phyloP scores from a whole-genome alignment of 2,797 vertebrate genomes.

The Eremophila alpestris region DNA sequence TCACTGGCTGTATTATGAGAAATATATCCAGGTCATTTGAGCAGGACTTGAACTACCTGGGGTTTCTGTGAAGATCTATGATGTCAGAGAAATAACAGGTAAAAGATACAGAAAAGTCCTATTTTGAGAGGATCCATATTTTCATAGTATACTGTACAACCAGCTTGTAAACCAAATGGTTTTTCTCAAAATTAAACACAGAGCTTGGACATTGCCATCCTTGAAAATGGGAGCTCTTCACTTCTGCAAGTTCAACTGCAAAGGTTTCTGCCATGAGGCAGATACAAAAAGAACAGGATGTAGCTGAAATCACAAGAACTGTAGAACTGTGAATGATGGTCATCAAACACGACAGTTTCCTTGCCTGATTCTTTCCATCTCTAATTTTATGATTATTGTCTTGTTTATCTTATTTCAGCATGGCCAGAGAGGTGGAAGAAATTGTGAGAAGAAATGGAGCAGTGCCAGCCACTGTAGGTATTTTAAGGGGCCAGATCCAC shows the following conservation, averaged over 20 bases:
- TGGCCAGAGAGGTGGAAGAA: slow-evolving; percentile 85
- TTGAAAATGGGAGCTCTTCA: background rate
- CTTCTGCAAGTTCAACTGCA: background rate
- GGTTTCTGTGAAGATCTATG: background rate
- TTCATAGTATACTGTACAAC: background rate
- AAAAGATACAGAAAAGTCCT: background rate
- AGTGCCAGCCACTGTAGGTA: slow-evolving; percentile 84
- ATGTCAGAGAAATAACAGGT: background rate
- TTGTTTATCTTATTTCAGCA: slow-evolving; percentile 70
- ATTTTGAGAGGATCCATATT: background rate
- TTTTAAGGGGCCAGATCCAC: slow-evolving; percentile 81
- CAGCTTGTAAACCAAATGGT: background rate
- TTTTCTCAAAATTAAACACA: background rate
- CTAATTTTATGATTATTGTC: background rate
- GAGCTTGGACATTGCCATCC: background rate
- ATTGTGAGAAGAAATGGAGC: slow-evolving; percentile 82
- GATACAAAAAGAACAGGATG: background rate
- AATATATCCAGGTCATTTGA: background rate
- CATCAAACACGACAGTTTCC: background rate
- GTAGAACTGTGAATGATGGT: background rate
- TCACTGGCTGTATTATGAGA: background rate
- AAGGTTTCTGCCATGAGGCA: background rate
- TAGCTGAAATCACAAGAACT: background rate
- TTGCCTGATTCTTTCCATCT: background rate
- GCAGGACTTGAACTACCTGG: background rate